These are phyloP conservation scores for Tyria jacobaeae DNA, from an alignment of 2,888 invertebrate genomes.

Conservation along the genomic window DNA sequence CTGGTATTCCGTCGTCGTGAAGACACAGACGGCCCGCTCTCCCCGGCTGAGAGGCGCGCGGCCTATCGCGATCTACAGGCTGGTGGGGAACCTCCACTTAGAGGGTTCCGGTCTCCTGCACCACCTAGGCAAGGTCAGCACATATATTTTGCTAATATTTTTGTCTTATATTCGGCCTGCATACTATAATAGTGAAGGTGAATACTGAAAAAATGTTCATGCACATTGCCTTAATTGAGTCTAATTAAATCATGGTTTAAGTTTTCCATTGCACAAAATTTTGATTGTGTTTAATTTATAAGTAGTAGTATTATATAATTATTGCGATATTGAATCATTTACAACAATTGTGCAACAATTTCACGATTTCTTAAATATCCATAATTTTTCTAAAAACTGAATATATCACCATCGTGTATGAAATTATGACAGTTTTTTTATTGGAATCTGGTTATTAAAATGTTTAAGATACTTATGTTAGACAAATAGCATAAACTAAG, in stretches of 20 bases:
- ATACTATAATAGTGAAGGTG: not conserved
- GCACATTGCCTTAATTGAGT: too few relatives aligned
- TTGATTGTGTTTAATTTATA: too few relatives aligned
- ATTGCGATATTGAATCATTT: not conserved
- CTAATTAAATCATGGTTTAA: not conserved
- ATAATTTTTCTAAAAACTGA: not conserved
- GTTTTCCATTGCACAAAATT: not conserved
- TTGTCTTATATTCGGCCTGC: not conserved
- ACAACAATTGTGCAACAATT: not conserved
- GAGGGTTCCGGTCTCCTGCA: constrained; percentile 96
- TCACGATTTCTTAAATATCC: not conserved
- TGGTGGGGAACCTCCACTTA: constrained; percentile 97
- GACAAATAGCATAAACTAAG: not conserved
- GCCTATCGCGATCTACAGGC: constrained; percentile 96
- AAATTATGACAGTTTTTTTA: not conserved
- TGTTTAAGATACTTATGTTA: not conserved
- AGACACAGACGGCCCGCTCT: constrained; percentile 88
- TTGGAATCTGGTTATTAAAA: not conserved
- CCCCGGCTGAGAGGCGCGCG: constrained; percentile 93
- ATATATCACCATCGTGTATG: not conserved
- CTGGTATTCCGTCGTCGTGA: constrained; percentile 93
- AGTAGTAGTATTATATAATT: too few relatives aligned
- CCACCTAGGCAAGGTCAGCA: constrained; percentile 86
- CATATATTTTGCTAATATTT: not conserved
- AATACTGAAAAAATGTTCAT: too few relatives aligned